Conservation (phyloP, 1,140 invertebrate genomes). For the Argopecten irradians region DNA sequence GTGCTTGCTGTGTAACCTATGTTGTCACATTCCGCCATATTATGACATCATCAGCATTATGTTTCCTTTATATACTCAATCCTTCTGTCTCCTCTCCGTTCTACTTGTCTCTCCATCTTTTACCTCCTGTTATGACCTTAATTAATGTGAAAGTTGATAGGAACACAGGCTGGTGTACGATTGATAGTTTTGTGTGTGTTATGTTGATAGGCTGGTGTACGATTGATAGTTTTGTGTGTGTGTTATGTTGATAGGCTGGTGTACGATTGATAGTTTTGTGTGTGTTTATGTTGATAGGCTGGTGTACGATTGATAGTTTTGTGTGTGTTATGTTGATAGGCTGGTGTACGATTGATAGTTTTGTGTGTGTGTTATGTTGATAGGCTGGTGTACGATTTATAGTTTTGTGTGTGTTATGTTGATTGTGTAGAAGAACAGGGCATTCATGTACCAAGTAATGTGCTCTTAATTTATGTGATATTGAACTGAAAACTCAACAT, state of each 20-base stretch:
- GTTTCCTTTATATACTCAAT: not conserved
- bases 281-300: too few relatives aligned
- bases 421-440: not conserved
- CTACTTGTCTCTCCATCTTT: not conserved
- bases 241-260: too few relatives aligned
- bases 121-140: not conserved
- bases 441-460: not conserved
- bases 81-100: not conserved
- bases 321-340: too few relatives aligned
- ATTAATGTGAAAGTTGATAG: not conserved
- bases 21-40: not conserved
- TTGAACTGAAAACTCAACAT: not conserved
- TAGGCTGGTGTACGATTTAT: too few relatives aligned
- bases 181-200: not conserved
- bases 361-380: not conserved
- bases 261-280: not conserved
- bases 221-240: too few relatives aligned
- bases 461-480: not conserved
- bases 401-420: too few relatives aligned
- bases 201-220: too few relatives aligned
- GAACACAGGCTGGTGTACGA: not conserved
- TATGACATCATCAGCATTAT: not conserved
- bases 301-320: too few relatives aligned
- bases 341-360: not conserved
- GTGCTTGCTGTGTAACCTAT: not conserved